Conservation (phyloP, 2,113 vertebrate species). For the Climacteris rufus region DNA sequence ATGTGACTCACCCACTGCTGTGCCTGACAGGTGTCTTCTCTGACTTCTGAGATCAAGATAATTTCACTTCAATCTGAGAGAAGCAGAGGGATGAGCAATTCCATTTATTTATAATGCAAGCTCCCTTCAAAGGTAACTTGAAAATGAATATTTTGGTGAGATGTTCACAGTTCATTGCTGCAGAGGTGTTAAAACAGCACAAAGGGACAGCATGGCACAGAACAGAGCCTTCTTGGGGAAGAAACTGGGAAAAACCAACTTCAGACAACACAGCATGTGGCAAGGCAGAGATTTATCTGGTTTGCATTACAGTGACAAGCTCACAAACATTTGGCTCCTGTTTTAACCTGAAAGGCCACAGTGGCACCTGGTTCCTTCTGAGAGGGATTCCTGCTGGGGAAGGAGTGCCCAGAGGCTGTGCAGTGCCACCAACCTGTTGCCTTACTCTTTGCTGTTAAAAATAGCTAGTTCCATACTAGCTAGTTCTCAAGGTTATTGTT, state of each 20-base stretch:
- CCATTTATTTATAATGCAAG: not conserved
- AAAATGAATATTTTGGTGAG: not conserved
- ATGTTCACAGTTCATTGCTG: not conserved
- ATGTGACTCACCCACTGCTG: not conserved
- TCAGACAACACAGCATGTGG: not conserved
- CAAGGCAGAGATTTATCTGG: not conserved
- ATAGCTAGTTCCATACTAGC: too few species aligned
- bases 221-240: not conserved
- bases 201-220: accelerated
- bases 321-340: not conserved
- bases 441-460: too few species aligned
- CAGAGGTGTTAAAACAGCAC: not conserved
- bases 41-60: not conserved
- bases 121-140: not conserved
- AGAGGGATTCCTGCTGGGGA: accelerated
- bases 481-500: too few species aligned
- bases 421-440: too few species aligned
- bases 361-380: not conserved
- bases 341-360: not conserved
- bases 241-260: not conserved
- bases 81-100: not conserved
- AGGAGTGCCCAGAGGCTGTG: not conserved
- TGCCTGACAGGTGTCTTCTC: not conserved
- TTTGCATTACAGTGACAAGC: not conserved
- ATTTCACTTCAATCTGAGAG: not conserved